These are phyloP conservation scores for Adelognathus sp. DNA, from an alignment of 2,888 invertebrate species.

Conservation along the genomic window DNA sequence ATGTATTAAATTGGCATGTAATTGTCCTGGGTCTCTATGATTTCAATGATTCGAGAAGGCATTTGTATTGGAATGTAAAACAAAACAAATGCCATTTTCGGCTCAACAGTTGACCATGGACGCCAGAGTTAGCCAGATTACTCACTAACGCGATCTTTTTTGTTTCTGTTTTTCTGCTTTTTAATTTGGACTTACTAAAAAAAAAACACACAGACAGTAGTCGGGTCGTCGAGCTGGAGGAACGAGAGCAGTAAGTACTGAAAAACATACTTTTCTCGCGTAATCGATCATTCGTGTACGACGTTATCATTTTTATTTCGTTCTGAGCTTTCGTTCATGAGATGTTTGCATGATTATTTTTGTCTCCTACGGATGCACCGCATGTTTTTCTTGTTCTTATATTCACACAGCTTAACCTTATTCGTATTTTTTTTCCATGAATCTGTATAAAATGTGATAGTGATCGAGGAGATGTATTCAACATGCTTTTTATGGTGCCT, in stretches of 20 bases:
- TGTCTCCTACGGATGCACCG: neutral
- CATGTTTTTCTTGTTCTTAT: neutral
- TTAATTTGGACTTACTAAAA: slow-evolving; percentile 82
- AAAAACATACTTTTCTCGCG: slow-evolving; percentile 46
- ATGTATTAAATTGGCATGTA: slow-evolving; percentile 46
- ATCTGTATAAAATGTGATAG: neutral
- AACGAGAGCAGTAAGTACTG: slow-evolving; percentile 92
- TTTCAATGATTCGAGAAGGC: slow-evolving; percentile 35
- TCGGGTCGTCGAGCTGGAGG: slow-evolving; percentile 89
- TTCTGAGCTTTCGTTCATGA: neutral
- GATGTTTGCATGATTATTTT: neutral
- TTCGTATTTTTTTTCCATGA: neutral
- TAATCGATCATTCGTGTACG: neutral
- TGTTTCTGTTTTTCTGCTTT: slow-evolving; percentile 82
- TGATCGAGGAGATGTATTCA: neutral
- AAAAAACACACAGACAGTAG: slow-evolving; percentile 87
- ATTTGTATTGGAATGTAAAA: neutral
- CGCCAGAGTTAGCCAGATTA: slow-evolving; percentile 59
- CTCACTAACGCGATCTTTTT: slow-evolving; percentile 81
- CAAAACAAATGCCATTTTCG: slow-evolving; percentile 33
- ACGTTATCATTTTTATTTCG: neutral
- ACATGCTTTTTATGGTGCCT: neutral
- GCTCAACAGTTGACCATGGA: slow-evolving; percentile 25
- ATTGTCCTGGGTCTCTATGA: slow-evolving; percentile 34
- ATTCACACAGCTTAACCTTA: neutral